Evolutionary conservation across 2,797 vertebrate species (phyloP), one percentile per base, ranked within the genome.

Genomic region (Furcifer pardalis): DNA sequence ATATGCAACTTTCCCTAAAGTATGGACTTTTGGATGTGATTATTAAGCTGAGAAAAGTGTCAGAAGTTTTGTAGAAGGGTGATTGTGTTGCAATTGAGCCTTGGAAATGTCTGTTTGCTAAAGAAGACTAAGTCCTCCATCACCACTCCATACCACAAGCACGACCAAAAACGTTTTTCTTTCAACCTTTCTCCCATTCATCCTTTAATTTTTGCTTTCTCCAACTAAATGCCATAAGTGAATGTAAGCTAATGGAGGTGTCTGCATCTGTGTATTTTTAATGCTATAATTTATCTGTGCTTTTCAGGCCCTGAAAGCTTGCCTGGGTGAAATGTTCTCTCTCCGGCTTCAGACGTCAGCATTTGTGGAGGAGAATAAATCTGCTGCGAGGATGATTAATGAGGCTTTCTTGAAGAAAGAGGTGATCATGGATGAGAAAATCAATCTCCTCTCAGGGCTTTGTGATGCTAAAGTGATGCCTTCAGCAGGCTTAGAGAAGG

Each of bases 261-360:
- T 19, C 0, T 30, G 3, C 5, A 0, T 13, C 1, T 68, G 25
- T 27, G 23, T 52, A 32, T 35, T 25, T 40, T 32, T 52, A 81
- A 81, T 25, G 1, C 1, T 19, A 23, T 1, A 42, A 37, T 25
- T 86, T 35, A 2, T 23, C 4, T 77, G 73, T n/a, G 75, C 81
- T 82, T 32, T 10, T 56, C 8, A 98, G 98, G 95, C 94, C 8
- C 84, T 98, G 35, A 94, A 97, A 92, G 94, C 93, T 62, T 96
- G 95, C 90, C 94, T 99, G 5, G 92, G 88, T 30, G 96, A 98
- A 62, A 90, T 95, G 25, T 97, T 98, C 91, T 95, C 90, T 12
- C 83, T 92, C 40, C 92, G 86, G 52, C 82, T 96, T 17, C 89
- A 40, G 63, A 87, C 91, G 49, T 90, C 93, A 81, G 86, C 92